Base-by-base conservation (phyloP, 2,888 invertebrate species). In the Drosophila differens region DNA sequence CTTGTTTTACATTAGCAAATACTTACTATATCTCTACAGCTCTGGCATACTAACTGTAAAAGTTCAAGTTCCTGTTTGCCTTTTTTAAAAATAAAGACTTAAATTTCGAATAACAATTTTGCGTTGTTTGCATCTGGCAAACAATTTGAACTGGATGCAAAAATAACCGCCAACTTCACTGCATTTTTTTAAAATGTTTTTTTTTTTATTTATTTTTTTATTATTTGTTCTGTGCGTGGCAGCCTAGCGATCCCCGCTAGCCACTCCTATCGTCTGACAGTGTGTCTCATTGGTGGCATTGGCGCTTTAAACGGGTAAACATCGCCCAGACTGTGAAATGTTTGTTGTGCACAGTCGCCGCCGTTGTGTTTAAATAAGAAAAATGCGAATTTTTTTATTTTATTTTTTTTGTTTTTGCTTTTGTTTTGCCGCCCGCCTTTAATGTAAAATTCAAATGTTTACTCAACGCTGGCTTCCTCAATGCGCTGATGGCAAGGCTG, bases 361-460 rank as follows among this genome's bases (percentile, higher is more conserved):
- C 76, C 78, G 90, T 90, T 90, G 89, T 87, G 87, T 90, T 90
- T 86, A 87, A 87, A 83, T 74, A 89, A 82, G 72, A 74, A 85
- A 81, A 85, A 85, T 85, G 85, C 85, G 85, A 88, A 86, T 86
- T 60, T 41, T 39, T 39, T 44, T 62, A 41, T 33, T 35, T 68
- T 65, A 28, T 54, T 32, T 69, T n/a, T 35, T 33, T 51, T 4
- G 28, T 54, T 57, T 41, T 70, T 28, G 58, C 16, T 47, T 25
- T 47, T 62, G 68, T 74, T 87, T 81, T 76, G 74, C 87, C 70
- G 73, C 70, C 78, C 88, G 89, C 78, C 82, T 89, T 90, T 85
- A 87, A 87, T 90, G 87, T 87, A 79, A 89, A 87, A 87, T 87
- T 87, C 90, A 90, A 87, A 90, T 87, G 89, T 87, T 87, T 90